Conservation (phyloP, 1,140 invertebrate species). For the Aporrectodea caliginosa region DNA sequence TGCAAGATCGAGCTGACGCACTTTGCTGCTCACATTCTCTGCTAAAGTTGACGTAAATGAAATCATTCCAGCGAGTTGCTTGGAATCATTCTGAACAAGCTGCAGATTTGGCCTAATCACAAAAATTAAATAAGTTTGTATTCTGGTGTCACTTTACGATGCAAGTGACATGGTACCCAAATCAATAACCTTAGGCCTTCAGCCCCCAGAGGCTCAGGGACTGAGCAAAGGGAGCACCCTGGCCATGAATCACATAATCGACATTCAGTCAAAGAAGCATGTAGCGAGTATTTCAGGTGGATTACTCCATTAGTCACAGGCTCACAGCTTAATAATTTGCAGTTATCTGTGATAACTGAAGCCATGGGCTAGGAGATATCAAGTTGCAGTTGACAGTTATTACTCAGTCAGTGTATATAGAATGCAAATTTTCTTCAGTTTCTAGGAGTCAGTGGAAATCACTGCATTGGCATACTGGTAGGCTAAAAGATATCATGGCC, state of each 20-base stretch:
- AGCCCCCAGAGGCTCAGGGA: not conserved
- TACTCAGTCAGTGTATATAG: no score
- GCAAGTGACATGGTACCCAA: no score
- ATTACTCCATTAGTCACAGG: no score
- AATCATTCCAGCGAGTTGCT: conserved; percentile 60
- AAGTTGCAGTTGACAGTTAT: no score
- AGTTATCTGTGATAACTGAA: no score
- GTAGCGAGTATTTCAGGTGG: not conserved
- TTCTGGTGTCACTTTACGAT: no score
- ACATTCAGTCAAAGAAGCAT: not conserved
- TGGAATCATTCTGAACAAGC: conserved; percentile 67
- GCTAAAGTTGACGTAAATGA: conserved; percentile 80
- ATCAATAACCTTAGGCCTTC: not conserved
- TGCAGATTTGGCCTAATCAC: conserved; percentile 64
- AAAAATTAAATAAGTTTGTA: conserved; percentile 1
- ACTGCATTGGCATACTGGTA: no score
- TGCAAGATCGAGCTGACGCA: conserved; percentile 85
- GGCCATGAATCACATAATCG: not conserved
- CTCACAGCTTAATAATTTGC: no score
- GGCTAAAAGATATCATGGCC: no score
- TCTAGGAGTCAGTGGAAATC: no score
- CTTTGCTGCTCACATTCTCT: conserved; percentile 92
- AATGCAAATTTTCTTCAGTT: no score
- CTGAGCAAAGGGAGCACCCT: not conserved
- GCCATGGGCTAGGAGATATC: no score